Evolutionary conservation across 30 jellyfish, hydroid and myxozoan genomes (phyloP).

Genomic region (Hydra vulgaris): DNA sequence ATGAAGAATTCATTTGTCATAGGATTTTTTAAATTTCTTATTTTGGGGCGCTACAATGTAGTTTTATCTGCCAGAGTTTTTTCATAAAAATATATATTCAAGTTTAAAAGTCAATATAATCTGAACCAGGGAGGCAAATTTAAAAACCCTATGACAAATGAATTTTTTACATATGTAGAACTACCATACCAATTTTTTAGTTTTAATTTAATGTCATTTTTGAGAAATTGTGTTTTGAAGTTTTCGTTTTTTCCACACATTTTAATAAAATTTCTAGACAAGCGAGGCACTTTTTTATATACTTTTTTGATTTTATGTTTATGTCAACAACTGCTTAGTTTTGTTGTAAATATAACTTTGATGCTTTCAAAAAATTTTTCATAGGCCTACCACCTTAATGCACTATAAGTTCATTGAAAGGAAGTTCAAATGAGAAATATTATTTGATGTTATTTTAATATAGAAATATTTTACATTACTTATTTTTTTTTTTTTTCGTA

Average conservation of each 20-base stretch:
- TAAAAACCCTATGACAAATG: not conserved
- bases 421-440: too few species aligned
- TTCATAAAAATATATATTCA: too few species aligned
- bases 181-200: not conserved
- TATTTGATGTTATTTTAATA: too few species aligned
- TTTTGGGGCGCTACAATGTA: not conserved
- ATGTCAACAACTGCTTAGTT: not conserved
- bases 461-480: too few species aligned
- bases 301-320: too few species aligned
- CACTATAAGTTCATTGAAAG: too few species aligned
- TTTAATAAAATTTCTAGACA: not conserved
- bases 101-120: not conserved
- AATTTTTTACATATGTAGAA: not conserved
- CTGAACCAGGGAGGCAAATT: not conserved
- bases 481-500: too few species aligned
- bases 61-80: not conserved
- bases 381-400: not conserved
- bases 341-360: not conserved
- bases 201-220: not conserved
- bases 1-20: not conserved
- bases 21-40: not conserved
- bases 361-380: not conserved
- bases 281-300: not conserved
- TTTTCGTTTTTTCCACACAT: not conserved
- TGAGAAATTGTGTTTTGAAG: not conserved